Evolutionary conservation across 2,797 vertebrate species (phyloP).

Genomic region (Sus cebifrons): DNA sequence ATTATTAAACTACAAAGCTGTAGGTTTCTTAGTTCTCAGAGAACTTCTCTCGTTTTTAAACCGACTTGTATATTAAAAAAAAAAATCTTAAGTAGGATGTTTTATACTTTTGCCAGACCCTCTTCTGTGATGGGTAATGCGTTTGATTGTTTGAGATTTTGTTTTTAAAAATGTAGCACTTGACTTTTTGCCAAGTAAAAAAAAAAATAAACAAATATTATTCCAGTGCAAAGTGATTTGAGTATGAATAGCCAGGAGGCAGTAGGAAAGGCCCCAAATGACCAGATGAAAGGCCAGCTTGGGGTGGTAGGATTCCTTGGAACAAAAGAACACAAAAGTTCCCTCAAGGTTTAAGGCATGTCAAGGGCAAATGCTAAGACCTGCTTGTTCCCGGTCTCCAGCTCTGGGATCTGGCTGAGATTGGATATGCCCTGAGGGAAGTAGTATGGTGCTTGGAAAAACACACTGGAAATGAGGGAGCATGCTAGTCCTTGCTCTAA

Average conservation of each 20-base stretch:
- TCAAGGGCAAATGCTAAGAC: background rate
- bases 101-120: constrained; percentile 75
- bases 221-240: constrained; percentile 72
- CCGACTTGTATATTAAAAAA: constrained; percentile 76
- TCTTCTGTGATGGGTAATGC: constrained; percentile 78
- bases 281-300: background rate
- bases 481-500: background rate
- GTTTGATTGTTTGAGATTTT: constrained; percentile 81
- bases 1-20: constrained; percentile 74
- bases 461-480: background rate
- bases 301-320: background rate
- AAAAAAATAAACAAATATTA: constrained; percentile 82
- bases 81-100: constrained; percentile 77
- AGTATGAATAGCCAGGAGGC: constrained; percentile 58
- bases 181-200: constrained; percentile 84
- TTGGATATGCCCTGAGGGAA: background rate
- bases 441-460: background rate
- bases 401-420: background rate
- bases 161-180: constrained; percentile 85
- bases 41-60: constrained; percentile 82
- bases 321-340: background rate
- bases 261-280: background rate
- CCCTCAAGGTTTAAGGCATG: background rate
- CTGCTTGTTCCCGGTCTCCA: background rate
- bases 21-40: constrained; percentile 84